Percentiles rank a stretch among this genome's conserved stretches.
phyloP scores from a whole-genome alignment of 2,888 invertebrate species.

The Lithophane socia region DNA sequence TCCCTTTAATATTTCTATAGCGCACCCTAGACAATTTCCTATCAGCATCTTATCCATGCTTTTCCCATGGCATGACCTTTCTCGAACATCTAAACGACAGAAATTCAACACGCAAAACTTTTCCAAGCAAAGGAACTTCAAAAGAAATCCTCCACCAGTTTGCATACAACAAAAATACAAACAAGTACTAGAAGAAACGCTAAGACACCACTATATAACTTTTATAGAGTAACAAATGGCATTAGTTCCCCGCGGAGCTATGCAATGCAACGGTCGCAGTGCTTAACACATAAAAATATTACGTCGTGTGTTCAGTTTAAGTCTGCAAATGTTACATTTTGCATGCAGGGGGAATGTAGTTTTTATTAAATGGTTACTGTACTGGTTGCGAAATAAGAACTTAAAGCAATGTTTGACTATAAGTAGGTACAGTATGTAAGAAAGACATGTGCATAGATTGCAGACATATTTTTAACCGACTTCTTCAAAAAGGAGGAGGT shows the following conservation, averaged over 20 bases:
- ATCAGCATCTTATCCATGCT: too few species aligned
- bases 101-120: too few species aligned
- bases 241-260: constrained; percentile 35
- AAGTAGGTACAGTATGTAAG: too few species aligned
- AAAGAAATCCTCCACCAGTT: constrained; percentile 12
- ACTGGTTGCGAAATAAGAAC: neutral
- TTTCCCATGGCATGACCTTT: too few species aligned
- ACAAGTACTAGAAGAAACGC: constrained; percentile 23
- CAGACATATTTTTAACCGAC: too few species aligned
- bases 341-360: constrained; percentile 3
- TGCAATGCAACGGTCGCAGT: constrained; percentile 3
- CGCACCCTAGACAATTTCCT: too few species aligned
- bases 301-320: constrained; percentile 28
- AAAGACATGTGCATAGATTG: too few species aligned
- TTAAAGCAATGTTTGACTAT: neutral
- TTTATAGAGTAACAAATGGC: constrained; percentile 45
- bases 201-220: constrained; percentile 16
- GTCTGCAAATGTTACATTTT: constrained; percentile 7
- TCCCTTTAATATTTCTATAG: too few species aligned
- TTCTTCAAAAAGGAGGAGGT: too few species aligned
- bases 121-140: neutral
- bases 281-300: constrained; percentile 52
- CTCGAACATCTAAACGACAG: too few species aligned
- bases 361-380: constrained; percentile 11
- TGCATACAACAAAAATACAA: constrained; percentile 13